Evolutionary conservation across 92 coral and sea anemone species (phyloP), one percentile per base, ranked within the genome.

Genomic region (Heteractis magnifica): DNA sequence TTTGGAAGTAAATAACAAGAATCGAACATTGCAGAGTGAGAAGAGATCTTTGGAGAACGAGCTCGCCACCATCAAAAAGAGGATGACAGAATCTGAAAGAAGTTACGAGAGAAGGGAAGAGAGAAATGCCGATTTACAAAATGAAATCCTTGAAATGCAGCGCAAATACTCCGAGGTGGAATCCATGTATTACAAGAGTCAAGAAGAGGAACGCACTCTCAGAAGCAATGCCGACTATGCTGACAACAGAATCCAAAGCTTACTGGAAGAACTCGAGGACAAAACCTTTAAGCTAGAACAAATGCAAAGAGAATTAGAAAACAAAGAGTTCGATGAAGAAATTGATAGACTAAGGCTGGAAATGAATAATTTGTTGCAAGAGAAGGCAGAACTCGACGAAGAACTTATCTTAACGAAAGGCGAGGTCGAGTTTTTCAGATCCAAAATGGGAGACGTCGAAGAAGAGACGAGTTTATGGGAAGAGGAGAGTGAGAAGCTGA

Each of bases 41-140:
- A 91, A 89, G 58, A 88, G 87, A 10, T 75, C 84, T 64, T 60
- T 87, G 78, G 91, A 91, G 70, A 86, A 86, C 12, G 98, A 94
- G 64, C 75, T 87, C n/a, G 87, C 86, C 0, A 71, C 79, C 6
- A 70, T 92, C 51, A 91, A 85, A 70, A 68, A 78, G 16, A 86
- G 82, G 4, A 56, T 90, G 10, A 44, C 77, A 6, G 95, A 88
- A 19, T 50, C 83, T 18, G 92, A 83, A 18, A 76, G 41, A 6
- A 83, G 86, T 51, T 73, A 76, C 71, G 88, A 91, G 8, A 83
- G 78, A 6, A 74, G 72, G 10, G 73, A 80, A 19, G 88, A 86
- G 76, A 76, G 52, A 23, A 74, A 84, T 21, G 52, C 65, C 51
- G 84, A 83, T 62, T 90, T 89, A 18, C 90, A 88, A 18, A 56